These are phyloP conservation scores for Drosophila meridionalis DNA, from an alignment of 2,888 invertebrate species.

Conservation along the genomic window DNA sequence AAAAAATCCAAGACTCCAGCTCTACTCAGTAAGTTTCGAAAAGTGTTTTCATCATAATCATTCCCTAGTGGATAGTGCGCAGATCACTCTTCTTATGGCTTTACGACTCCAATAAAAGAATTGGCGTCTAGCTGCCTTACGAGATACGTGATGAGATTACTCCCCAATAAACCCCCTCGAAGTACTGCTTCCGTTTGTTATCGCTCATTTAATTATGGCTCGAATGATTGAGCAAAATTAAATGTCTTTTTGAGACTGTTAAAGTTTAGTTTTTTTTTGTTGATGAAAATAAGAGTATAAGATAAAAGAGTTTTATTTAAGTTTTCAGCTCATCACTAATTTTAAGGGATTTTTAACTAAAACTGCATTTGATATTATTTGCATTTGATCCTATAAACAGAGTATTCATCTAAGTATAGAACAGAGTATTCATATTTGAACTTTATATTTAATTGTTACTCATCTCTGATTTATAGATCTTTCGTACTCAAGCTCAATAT, in stretches of 20 bases:
- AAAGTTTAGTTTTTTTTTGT: neutral
- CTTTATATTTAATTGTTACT: no score
- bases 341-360: no score
- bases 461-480: no score
- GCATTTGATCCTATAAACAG: no score
- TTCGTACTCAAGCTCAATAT: no score
- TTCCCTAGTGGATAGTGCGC: neutral
- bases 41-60: neutral
- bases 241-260: neutral
- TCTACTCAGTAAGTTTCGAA: constrained; percentile 87
- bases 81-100: neutral
- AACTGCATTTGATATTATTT: no score
- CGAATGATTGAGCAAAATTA: constrained; percentile 3
- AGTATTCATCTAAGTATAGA: no score
- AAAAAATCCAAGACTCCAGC: constrained; percentile 90
- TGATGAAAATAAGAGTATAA: neutral
- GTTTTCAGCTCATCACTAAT: no score
- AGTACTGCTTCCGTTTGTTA: constrained; percentile 33
- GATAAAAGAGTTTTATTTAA: no score
- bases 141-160: constrained; percentile 18
- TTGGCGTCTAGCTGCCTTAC: neutral
- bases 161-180: neutral
- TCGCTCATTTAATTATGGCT: no score
- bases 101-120: constrained; percentile 27
- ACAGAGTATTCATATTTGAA: no score